Conservation (phyloP, 2,888 invertebrate genomes). For the Amblyteles armatorius region DNA sequence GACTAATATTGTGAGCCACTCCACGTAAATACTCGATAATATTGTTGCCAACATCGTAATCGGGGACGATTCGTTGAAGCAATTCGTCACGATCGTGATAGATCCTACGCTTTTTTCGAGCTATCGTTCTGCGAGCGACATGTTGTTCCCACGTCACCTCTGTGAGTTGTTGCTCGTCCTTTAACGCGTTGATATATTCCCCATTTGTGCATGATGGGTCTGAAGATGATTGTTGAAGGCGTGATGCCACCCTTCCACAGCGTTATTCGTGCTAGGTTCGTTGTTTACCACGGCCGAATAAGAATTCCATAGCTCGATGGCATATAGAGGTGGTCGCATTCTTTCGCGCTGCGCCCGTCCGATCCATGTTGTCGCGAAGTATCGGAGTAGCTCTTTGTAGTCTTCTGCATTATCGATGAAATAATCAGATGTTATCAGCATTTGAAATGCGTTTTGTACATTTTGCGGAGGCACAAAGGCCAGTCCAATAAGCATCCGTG, state of each 20-base stretch:
- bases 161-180: constrained; percentile 1
- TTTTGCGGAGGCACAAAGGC: not conserved
- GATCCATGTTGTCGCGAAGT: constrained; percentile 17
- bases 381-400: not conserved
- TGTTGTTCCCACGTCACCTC: constrained; percentile 15
- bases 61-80: not conserved
- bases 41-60: not conserved
- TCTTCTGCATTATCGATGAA: not conserved
- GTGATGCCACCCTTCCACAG: constrained; percentile 19
- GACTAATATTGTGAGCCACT: constrained; percentile 18
- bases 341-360: not conserved
- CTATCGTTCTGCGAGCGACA: not conserved
- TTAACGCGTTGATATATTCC: constrained; percentile 29
- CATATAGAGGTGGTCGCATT: not conserved
- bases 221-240: constrained; percentile 16
- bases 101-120: constrained; percentile 5
- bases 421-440: not conserved
- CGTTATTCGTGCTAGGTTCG: constrained; percentile 26
- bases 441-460: not conserved
- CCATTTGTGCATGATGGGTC: constrained; percentile 11
- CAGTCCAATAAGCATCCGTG: constrained; percentile 18
- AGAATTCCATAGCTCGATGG: constrained; percentile 4
- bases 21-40: constrained; percentile 18
- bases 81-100: constrained; percentile 22
- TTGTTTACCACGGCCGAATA: constrained; percentile 9